A percentile compares a stretch with the other conserved stretches of the same genome.
These are phyloP conservation scores for Alethe castanea DNA, from an alignment of 2,113 vertebrate genomes.

Conservation along the genomic window DNA sequence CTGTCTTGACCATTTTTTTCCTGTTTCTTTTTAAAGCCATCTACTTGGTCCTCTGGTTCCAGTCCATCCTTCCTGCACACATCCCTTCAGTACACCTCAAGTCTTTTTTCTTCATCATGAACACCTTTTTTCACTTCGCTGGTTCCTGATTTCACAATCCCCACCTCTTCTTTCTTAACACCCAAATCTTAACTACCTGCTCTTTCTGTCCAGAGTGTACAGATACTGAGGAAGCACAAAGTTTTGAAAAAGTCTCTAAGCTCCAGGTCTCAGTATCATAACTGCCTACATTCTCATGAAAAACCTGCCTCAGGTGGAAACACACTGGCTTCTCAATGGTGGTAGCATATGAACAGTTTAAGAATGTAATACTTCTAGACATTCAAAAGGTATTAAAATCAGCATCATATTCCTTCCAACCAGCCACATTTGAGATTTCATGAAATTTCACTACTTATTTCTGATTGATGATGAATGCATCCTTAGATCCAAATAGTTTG, in stretches of 20 bases:
- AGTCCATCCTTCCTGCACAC: neutral
- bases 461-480: neutral
- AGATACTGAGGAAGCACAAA: neutral
- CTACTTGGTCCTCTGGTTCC: neutral
- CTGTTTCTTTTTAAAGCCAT: neutral
- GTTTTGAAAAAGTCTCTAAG: neutral
- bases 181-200: neutral
- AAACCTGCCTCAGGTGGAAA: neutral
- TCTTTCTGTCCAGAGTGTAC: neutral
- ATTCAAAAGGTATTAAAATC: neutral
- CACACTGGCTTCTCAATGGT: neutral
- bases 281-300: neutral
- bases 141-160: neutral
- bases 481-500: neutral
- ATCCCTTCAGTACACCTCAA: neutral
- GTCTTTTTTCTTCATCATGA: neutral
- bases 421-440: neutral
- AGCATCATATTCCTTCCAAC: neutral
- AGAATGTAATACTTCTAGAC: neutral
- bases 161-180: neutral
- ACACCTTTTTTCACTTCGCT: neutral
- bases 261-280: neutral
- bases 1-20: neutral
- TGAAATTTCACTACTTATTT: neutral
- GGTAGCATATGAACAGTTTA: neutral